Evolutionary conservation across 2,888 invertebrate genomes (phyloP).

Genomic region (Sinohyriopsis cumingii): DNA sequence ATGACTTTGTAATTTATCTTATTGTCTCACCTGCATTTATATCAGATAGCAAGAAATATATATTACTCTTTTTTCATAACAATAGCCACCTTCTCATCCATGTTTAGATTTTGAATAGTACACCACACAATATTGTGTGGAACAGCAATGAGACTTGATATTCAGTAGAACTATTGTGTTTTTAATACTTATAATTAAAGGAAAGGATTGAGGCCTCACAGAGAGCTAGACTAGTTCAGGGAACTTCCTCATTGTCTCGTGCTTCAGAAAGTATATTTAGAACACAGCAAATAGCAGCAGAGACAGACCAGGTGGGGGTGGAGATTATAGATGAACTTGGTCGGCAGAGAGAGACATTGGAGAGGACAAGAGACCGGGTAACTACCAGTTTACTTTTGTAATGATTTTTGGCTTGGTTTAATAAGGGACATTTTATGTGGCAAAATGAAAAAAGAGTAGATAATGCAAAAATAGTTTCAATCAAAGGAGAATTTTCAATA

Average conservation of each 20-base stretch:
- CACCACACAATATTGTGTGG: no score
- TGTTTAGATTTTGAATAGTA: no score
- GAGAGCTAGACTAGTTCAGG: slow-evolving; percentile 64
- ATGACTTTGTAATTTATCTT: no score
- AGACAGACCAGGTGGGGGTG: slow-evolving; percentile 86
- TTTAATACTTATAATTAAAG: background rate
- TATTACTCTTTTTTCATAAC: no score
- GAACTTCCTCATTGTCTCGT: slow-evolving; percentile 64
- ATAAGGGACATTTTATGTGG: background rate
- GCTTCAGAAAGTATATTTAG: slow-evolving; percentile 74
- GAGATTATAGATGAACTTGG: slow-evolving; percentile 84
- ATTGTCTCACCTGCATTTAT: no score
- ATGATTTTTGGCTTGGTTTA: background rate
- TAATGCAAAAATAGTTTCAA: background rate
- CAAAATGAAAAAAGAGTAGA: background rate
- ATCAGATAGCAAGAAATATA: no score
- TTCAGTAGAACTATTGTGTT: no score
- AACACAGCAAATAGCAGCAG: slow-evolving; percentile 83
- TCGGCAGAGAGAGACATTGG: slow-evolving; percentile 83
- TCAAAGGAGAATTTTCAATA: background rate
- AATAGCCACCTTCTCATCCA: no score
- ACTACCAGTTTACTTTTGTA: slow-evolving; percentile 12
- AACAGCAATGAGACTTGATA: no score
- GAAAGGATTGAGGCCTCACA: slow-evolving; percentile 61
- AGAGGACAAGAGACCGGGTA: slow-evolving; percentile 77